These are phyloP conservation scores for Aquatica leii DNA, from an alignment of 2,888 invertebrate genomes.

Conservation along the genomic window DNA sequence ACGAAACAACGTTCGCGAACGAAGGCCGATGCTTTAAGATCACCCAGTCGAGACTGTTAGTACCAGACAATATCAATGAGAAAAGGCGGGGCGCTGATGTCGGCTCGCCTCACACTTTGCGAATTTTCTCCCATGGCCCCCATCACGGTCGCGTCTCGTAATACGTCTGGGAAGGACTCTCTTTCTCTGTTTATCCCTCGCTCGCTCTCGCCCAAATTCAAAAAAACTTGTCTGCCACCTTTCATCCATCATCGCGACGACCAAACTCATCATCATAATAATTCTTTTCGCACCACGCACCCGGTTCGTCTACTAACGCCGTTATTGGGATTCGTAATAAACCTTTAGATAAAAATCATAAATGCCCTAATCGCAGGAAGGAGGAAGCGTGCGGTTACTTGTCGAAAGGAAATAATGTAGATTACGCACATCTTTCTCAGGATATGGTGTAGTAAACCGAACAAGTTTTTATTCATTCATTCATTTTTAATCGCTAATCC, in stretches of 20 bases:
- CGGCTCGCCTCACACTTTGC: constrained; percentile 8
- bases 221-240: too few relatives aligned
- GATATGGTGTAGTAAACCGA: neutral
- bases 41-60: constrained; percentile 24
- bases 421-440: constrained; percentile 7
- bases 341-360: too few relatives aligned
- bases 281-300: too few relatives aligned
- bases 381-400: neutral
- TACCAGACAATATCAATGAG: constrained; percentile 27
- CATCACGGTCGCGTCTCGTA: constrained; percentile 7
- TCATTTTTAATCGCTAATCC: neutral
- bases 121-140: constrained; percentile 6
- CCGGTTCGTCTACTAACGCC: too few relatives aligned
- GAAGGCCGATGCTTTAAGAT: constrained; percentile 31
- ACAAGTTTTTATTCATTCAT: neutral
- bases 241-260: too few relatives aligned
- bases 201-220: too few relatives aligned
- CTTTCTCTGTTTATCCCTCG: too few relatives aligned
- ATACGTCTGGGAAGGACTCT: constrained; percentile 9
- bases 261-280: too few relatives aligned
- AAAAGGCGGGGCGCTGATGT: constrained; percentile 20
- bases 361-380: constrained; percentile 7
- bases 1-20: too few relatives aligned
- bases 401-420: constrained; percentile 8
- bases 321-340: too few relatives aligned